Percentiles rank a stretch among this genome's conserved stretches.
Conservation (phyloP, 2,888 invertebrate genomes). For the Sinodicranocentrus sp. region DNA sequence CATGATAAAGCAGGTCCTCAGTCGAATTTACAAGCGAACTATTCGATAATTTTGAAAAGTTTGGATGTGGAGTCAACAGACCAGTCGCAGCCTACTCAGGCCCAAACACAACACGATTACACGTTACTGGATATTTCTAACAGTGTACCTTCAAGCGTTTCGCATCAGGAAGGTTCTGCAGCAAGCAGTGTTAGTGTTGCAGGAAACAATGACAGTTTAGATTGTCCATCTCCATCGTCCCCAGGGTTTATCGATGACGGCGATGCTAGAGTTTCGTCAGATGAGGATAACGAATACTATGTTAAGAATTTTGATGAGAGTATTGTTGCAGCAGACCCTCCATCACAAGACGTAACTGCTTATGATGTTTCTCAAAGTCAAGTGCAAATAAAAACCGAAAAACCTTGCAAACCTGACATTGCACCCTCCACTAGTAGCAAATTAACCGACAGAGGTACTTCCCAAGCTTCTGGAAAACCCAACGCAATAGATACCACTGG, state of each 20-base stretch:
- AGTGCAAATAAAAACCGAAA: no score
- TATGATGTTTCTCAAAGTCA: no score
- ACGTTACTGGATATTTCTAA: constrained; percentile 39
- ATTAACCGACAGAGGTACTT: no score
- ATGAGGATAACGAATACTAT: constrained; percentile 20
- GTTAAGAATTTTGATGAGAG: constrained; percentile 35
- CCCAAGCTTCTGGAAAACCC: no score
- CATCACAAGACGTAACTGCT: no score
- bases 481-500: no score
- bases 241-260: neutral
- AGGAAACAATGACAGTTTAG: constrained; percentile 30
- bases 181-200: neutral
- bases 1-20: neutral
- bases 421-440: no score
- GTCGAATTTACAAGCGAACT: neutral
- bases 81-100: neutral
- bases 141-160: neutral
- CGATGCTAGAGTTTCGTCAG: neutral
- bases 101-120: neutral
- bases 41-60: neutral
- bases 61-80: neutral
- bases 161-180: constrained; percentile 6
- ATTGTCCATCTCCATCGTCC: constrained; percentile 38
- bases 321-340: no score
- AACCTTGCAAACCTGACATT: no score